Conservation (phyloP, 2,797 vertebrate genomes). For the Chiloscyllium punctatum region DNA sequence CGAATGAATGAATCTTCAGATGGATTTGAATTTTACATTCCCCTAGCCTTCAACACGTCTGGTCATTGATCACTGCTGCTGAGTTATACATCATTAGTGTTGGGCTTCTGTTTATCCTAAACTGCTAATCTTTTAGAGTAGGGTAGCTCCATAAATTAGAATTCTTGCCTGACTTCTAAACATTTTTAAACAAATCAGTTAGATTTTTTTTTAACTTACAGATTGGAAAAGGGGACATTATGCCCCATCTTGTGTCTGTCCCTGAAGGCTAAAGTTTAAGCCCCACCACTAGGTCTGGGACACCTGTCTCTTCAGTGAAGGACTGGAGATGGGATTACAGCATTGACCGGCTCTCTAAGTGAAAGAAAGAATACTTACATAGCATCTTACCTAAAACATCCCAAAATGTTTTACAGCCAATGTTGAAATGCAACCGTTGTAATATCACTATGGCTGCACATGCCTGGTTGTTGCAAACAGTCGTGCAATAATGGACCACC, state of each 20-base stretch:
- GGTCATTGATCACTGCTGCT: not conserved
- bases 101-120: not conserved
- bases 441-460: not conserved
- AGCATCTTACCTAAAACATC: not conserved
- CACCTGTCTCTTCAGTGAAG: not conserved
- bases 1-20: not conserved
- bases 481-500: not conserved
- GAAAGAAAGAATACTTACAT: not conserved
- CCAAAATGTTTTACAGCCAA: not conserved
- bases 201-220: not conserved
- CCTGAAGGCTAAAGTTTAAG: not conserved
- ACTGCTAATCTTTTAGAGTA: not conserved
- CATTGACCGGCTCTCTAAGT: not conserved
- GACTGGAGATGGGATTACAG: not conserved
- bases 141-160: not conserved
- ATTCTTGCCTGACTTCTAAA: not conserved
- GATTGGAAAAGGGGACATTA: not conserved
- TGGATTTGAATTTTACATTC: not conserved
- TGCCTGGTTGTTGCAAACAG: not conserved
- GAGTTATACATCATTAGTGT: not conserved
- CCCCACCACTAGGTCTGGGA: not conserved
- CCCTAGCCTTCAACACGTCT: not conserved
- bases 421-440: not conserved
- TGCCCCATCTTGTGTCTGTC: not conserved
- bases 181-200: not conserved